Percentiles rank a stretch among this genome's conserved stretches.
Conservation (phyloP, 1,140 invertebrate genomes). For the Branchinecta lindahli region DNA sequence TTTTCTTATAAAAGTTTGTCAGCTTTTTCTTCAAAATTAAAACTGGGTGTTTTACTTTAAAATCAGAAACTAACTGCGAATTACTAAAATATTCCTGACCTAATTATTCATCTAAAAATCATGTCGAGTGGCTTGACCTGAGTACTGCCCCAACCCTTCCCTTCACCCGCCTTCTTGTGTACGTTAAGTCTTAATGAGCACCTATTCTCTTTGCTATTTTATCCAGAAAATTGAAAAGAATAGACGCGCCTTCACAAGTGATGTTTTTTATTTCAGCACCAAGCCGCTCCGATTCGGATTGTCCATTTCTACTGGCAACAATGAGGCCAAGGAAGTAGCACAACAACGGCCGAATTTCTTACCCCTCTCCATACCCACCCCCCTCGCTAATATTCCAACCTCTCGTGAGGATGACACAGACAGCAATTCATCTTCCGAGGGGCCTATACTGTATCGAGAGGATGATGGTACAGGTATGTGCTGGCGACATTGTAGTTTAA, state of each 20-base stretch:
- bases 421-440: conserved; percentile 36
- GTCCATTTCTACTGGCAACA: conserved; percentile 41
- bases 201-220: too few species aligned
- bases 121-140: not conserved
- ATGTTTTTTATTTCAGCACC: conserved; percentile 37
- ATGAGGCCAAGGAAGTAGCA: conserved; percentile 4
- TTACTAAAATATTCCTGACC: too few species aligned
- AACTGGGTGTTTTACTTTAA: too few species aligned
- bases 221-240: too few species aligned
- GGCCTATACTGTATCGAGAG: conserved; percentile 56
- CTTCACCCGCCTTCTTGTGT: not conserved
- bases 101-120: too few species aligned
- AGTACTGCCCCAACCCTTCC: not conserved
- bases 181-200: too few species aligned
- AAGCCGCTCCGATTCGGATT: conserved; percentile 59
- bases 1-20: too few species aligned
- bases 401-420: conserved; percentile 33
- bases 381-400: conserved; percentile 9
- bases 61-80: too few species aligned
- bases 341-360: not conserved
- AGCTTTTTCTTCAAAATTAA: too few species aligned
- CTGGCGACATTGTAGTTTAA: conserved; percentile 36
- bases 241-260: too few species aligned
- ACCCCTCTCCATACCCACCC: not conserved
- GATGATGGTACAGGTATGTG: conserved; percentile 41